Conservation (phyloP, 2,113 vertebrate species). For the Takifugu flavidus region DNA sequence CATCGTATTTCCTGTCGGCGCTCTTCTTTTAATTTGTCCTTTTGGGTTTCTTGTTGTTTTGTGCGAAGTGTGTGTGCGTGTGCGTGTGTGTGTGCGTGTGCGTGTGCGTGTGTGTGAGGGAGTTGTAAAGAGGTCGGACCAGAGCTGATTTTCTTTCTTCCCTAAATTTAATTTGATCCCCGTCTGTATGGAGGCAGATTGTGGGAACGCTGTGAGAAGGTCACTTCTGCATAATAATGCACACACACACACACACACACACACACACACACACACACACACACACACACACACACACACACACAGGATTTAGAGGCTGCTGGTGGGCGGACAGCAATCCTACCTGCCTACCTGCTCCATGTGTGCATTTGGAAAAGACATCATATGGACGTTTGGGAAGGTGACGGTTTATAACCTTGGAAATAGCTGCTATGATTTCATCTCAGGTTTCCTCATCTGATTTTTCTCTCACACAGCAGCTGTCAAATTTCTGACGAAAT, state of each 20-base stretch:
- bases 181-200: conserved; percentile 47
- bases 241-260: conserved; percentile 24
- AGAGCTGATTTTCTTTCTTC: neutral
- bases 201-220: conserved; percentile 40
- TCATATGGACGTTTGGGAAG: conserved; percentile 20
- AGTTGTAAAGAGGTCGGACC: conserved; percentile 3
- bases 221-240: conserved; percentile 49
- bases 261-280: conserved; percentile 15
- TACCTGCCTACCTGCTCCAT: conserved; percentile 56
- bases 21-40: conserved; percentile 42
- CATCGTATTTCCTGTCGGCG: conserved; percentile 53
- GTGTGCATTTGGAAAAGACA: conserved; percentile 53
- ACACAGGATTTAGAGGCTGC: conserved; percentile 38
- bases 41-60: conserved; percentile 30
- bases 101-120: conserved; percentile 10
- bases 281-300: conserved; percentile 12
- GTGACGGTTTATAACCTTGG: neutral
- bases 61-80: conserved; percentile 6
- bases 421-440: neutral
- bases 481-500: neutral
- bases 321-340: conserved; percentile 64
- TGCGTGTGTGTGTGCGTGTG: conserved; percentile 13
- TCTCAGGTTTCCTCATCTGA: neutral
- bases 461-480: neutral
- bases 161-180: conserved; percentile 52